Evolutionary conservation across 2,888 invertebrate genomes (phyloP), one percentile per base, ranked within the genome.

Genomic region (Zele albiditarsus): DNA sequence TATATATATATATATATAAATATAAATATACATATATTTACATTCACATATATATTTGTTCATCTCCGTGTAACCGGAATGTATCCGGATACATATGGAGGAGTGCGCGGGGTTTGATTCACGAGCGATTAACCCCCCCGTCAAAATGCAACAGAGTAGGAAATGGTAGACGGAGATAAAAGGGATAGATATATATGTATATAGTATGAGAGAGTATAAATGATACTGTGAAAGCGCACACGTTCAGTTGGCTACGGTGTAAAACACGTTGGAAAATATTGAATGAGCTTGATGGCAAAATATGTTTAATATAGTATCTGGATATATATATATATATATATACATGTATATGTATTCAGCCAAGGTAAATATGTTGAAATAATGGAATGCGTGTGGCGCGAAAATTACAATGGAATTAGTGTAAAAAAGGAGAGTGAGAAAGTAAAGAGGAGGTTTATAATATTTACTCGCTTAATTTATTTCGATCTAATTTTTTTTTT

Each of bases 51-150:
- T 57, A 25, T 69, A 63, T 66, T 27, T 67, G 49, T 46, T 67
- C 27, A 67, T 46, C 67, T 67, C 46, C 28, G 28, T 67, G 67
- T 67, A 67, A 67, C 23, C 65, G 65, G 65, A 38, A 65, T 65
- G 65, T 65, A 67, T 28, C 27, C 67, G 28, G 28, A 49, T n/a
- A 28, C 16, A 28, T 60, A 28, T 28, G 16, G n/a, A 14, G n/a
- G n/a, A 16, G 63, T 71, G 49, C 31, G 63, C 62, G 71, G 66
- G 73, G 60, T 71, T 62, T 74, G 77, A 77, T 78, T 73, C 75
- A 77, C 79, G 79, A 79, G 46, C 76, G 77, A 80, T 78, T 80
- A 80, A 80, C 77, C 78, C 77, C 77, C 76, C 76, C 58, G 73
- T 78, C 69, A 70, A 80, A 77, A 76, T 79, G 68, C 76, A 65